Percentiles rank a stretch among this genome's conserved stretches.
Evolutionary conservation across 2,888 invertebrate species (phyloP).

Genomic region (Thereva unica): DNA sequence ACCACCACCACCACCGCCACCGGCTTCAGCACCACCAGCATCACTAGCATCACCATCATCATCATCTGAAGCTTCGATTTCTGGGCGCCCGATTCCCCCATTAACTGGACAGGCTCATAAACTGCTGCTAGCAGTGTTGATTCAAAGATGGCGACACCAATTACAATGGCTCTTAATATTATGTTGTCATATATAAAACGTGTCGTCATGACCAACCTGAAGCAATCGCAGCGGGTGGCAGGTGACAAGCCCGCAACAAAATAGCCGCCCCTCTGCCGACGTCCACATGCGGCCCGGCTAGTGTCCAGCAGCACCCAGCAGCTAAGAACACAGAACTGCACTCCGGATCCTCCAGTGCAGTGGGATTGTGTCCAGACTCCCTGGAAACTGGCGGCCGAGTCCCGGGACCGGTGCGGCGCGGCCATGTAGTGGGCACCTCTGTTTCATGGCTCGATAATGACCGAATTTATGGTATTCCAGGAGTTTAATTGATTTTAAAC

Average conservation of each 20-base stretch:
- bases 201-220: conserved; percentile 28
- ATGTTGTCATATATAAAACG: conserved; percentile 38
- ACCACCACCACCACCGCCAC: too few species aligned
- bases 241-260: conserved; percentile 33
- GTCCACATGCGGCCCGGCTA: too few species aligned
- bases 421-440: conserved; percentile 18
- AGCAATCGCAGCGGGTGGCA: conserved; percentile 34
- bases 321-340: too few species aligned
- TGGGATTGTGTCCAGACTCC: background rate
- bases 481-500: conserved; percentile 36
- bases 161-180: conserved; percentile 36
- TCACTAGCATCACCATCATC: too few species aligned
- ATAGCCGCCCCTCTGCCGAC: background rate
- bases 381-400: background rate
- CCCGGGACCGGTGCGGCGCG: background rate
- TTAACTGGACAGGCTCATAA: conserved; percentile 28
- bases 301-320: too few species aligned
- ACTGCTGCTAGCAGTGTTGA: conserved; percentile 18
- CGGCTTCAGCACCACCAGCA: too few species aligned
- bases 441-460: conserved; percentile 35
- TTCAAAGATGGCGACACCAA: conserved; percentile 25
- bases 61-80: too few species aligned
- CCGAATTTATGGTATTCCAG: conserved; percentile 37
- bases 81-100: conserved; percentile 20
- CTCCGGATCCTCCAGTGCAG: too few species aligned